phyloP scores from a whole-genome alignment of 2,113 vertebrate genomes.

The Lepus americanus region DNA sequence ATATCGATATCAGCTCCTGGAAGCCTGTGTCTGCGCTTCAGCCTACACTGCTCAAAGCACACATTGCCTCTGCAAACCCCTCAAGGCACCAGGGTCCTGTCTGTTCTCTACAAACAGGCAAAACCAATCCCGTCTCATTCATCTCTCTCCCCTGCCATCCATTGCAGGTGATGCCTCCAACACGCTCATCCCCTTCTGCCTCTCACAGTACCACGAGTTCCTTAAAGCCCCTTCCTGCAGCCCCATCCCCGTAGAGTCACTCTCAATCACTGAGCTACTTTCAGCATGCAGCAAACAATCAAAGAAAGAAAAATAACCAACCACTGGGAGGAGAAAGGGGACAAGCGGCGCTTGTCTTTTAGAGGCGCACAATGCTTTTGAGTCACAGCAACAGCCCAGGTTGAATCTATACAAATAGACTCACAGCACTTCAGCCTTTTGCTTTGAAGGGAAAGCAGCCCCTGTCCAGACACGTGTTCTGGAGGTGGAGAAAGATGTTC shows the following conservation, averaged over 20 bases:
- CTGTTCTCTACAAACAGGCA: not conserved
- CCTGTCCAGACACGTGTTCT: not conserved
- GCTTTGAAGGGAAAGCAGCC: not conserved
- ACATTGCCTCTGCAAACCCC: not conserved
- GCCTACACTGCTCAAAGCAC: not conserved
- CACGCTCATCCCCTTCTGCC: not conserved
- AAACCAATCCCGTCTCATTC: not conserved
- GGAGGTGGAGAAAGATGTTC: not conserved
- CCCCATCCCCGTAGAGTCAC: not conserved
- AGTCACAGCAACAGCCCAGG: not conserved
- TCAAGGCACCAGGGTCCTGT: not conserved
- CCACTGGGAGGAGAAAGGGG: not conserved
- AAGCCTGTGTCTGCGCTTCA: slow-evolving; percentile 7
- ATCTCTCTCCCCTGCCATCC: not conserved
- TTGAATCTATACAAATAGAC: not conserved
- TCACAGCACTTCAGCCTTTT: not conserved
- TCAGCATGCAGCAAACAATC: slow-evolving; percentile 2
- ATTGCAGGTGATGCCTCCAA: not conserved
- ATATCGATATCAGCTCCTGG: not conserved
- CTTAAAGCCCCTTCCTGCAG: not conserved
- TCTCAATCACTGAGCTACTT: not conserved
- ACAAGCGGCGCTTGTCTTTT: not conserved
- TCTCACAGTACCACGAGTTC: not conserved
- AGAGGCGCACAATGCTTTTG: not conserved
- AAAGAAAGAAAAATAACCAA: slow-evolving; percentile 49